phyloP scores from a whole-genome alignment of 2,797 vertebrate species.

The Geotrypetes seraphini region DNA sequence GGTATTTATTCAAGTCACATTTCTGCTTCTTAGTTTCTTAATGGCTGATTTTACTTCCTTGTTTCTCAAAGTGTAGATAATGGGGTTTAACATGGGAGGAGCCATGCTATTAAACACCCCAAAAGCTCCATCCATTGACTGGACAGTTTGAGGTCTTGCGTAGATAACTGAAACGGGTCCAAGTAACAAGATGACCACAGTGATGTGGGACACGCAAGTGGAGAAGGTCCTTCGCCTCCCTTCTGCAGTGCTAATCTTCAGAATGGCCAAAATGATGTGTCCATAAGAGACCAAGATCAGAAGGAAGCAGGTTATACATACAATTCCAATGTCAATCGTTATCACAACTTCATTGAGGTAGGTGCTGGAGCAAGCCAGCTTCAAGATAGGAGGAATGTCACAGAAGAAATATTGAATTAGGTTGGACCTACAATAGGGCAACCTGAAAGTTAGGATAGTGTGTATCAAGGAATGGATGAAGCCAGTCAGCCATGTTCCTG shows the following conservation, averaged over 20 bases:
- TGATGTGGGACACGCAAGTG: conserved; percentile 14
- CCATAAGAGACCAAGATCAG: not conserved
- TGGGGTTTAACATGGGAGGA: conserved; percentile 15
- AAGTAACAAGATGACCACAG: conserved; percentile 18
- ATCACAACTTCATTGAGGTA: not conserved
- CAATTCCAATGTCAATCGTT: not conserved
- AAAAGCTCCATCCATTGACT: conserved; percentile 4
- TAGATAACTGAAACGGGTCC: conserved; percentile 30
- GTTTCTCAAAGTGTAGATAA: conserved; percentile 16
- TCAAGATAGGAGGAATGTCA: conserved; percentile 33
- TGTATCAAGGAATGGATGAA: conserved; percentile 31
- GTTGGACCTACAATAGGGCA: conserved; percentile 33
- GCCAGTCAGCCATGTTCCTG: conserved; percentile 19
- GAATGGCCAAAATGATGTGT: not conserved
- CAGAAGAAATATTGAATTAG: conserved; percentile 39
- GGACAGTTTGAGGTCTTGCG: not conserved
- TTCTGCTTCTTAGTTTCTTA: not conserved
- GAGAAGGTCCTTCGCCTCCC: conserved; percentile 18
- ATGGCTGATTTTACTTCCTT: conserved; percentile 6
- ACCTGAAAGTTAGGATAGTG: conserved; percentile 23
- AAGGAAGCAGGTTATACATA: not conserved
- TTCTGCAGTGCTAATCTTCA: conserved; percentile 3
- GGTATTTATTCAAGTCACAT: too few species aligned
- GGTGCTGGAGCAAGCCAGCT: conserved; percentile 26
- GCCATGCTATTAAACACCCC: conserved; percentile 13